A percentile compares a stretch with the other conserved stretches of the same genome.
phyloP scores from a whole-genome alignment of 2,797 vertebrate species.

The Ispidina picta region DNA sequence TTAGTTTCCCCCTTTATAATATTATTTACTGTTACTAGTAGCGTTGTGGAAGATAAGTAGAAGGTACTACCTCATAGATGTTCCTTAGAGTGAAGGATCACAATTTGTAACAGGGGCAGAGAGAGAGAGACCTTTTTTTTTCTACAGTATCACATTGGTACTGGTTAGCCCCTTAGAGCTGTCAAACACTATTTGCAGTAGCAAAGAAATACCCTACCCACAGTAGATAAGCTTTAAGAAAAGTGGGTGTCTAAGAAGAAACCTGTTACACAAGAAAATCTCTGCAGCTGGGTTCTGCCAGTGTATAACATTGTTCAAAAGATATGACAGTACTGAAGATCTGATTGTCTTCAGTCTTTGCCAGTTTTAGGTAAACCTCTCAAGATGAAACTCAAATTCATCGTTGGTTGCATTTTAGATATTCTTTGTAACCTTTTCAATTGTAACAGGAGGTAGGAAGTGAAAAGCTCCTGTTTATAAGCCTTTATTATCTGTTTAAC shows the following conservation, averaged over 20 bases:
- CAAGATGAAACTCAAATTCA: neutral
- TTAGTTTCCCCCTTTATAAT: neutral
- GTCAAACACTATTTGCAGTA: neutral
- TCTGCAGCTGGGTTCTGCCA: neutral
- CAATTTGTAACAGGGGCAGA: neutral
- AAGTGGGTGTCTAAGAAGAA: neutral
- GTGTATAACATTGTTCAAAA: neutral
- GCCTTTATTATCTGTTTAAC: neutral
- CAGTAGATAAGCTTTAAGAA: neutral
- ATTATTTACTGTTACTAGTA: neutral
- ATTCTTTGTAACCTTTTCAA: neutral
- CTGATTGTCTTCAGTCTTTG: neutral
- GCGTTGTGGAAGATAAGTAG: neutral
- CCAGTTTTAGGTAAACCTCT: neutral
- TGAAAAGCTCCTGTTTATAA: neutral
- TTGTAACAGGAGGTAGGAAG: neutral
- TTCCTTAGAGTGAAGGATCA: neutral
- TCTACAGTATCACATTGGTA: neutral
- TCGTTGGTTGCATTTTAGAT: neutral
- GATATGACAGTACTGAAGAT: neutral
- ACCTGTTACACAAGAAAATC: neutral
- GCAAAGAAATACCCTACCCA: neutral
- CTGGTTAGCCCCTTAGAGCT: neutral
- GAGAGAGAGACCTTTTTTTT: neutral
- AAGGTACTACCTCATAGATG: neutral